Conservation (phyloP, 64 coral and sea anemone genomes). For the Stichodactyla mertensii region DNA sequence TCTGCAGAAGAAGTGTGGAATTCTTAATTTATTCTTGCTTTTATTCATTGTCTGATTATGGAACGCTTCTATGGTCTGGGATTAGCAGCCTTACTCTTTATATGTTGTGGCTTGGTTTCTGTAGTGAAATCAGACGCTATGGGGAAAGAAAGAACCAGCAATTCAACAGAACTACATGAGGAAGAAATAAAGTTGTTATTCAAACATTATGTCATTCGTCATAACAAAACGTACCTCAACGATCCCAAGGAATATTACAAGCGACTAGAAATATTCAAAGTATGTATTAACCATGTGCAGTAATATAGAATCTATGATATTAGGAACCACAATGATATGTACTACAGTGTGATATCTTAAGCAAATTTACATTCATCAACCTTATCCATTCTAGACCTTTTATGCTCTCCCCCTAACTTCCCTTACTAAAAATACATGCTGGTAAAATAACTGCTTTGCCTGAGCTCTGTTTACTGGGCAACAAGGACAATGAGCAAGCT, state of each 20-base stretch:
- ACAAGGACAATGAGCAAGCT: too few relatives aligned
- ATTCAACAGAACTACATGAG: background rate
- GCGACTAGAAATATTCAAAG: conserved; percentile 56
- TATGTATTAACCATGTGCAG: background rate
- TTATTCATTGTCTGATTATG: background rate
- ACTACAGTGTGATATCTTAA: too few relatives aligned
- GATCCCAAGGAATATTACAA: conserved; percentile 48
- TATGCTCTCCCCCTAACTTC: too few relatives aligned
- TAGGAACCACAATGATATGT: background rate
- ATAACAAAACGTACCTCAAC: conserved; percentile 61
- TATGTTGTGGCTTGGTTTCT: background rate
- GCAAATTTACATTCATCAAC: too few relatives aligned
- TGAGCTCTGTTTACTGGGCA: too few relatives aligned
- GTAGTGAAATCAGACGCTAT: background rate
- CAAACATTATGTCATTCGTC: conserved; percentile 36
- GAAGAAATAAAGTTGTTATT: conserved; percentile 12
- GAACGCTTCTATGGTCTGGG: background rate
- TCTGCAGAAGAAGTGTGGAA: too few relatives aligned
- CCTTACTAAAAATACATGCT: too few relatives aligned
- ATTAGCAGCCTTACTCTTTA: background rate
- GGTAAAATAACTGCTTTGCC: too few relatives aligned
- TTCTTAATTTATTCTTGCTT: too few relatives aligned
- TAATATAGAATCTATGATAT: background rate
- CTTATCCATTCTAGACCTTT: too few relatives aligned
- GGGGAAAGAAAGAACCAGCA: background rate